Evolutionary conservation across 92 coral and sea anemone genomes (phyloP).

Genomic region (Zoanthus sociatus): DNA sequence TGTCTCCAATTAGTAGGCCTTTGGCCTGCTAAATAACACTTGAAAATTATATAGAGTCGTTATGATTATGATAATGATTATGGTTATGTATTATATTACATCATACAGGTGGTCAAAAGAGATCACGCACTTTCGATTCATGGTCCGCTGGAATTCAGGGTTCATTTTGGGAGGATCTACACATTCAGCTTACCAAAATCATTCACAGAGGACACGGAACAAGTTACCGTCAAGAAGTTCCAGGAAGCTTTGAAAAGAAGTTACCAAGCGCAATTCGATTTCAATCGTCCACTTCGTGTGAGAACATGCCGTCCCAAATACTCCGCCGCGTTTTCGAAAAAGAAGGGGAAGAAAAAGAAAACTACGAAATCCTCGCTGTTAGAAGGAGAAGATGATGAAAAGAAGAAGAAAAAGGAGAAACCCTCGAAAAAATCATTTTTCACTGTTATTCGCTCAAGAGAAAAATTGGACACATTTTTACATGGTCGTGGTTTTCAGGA

Average conservation of each 20-base stretch:
- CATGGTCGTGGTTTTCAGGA: conserved; percentile 63
- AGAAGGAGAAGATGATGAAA: conserved; percentile 45
- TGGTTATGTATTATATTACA: too few relatives aligned
- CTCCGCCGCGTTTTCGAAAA: conserved; percentile 13
- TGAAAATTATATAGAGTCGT: too few relatives aligned
- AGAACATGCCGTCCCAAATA: conserved; percentile 43
- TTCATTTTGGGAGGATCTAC: conserved; percentile 93
- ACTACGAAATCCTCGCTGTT: conserved; percentile 28
- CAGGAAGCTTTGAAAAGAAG: conserved; percentile 77
- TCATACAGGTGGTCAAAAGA: conserved; percentile 66
- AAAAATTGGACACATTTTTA: conserved; percentile 64
- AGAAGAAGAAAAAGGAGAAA: conserved; percentile 68
- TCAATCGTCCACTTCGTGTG: conserved; percentile 29
- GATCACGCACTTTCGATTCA: conserved; percentile 83
- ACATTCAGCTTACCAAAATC: conserved; percentile 89
- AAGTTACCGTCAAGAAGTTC: conserved; percentile 79
- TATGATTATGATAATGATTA: too few relatives aligned
- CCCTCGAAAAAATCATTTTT: conserved; percentile 87
- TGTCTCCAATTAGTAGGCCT: too few relatives aligned
- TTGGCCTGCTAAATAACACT: too few relatives aligned
- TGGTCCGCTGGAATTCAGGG: conserved; percentile 85
- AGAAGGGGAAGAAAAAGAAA: conserved; percentile 60
- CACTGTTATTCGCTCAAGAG: conserved; percentile 71
- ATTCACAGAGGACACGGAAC: conserved; percentile 90
- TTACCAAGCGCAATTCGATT: conserved; percentile 51